Evolutionary conservation across 2,888 invertebrate species (phyloP).

Genomic region (Thymelicus lineola): DNA sequence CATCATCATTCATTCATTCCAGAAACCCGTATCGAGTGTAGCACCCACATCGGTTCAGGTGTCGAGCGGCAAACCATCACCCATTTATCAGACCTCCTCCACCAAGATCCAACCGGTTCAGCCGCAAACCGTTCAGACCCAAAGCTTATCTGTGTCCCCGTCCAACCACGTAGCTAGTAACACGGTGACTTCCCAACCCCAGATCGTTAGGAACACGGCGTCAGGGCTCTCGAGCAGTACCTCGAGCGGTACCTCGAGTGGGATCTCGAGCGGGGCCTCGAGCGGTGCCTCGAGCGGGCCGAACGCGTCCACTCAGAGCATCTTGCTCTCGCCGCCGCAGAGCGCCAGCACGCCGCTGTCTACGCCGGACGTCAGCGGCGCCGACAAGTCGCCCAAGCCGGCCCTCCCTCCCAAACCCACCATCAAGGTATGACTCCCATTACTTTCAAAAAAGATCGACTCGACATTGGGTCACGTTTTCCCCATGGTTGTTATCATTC

Average conservation of each 20-base stretch:
- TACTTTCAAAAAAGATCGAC: too few species aligned
- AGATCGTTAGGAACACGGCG: slow-evolving; percentile 81
- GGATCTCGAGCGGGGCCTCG: slow-evolving; percentile 61
- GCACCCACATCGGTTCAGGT: slow-evolving; percentile 91
- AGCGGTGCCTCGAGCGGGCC: slow-evolving; percentile 74
- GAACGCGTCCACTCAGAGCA: slow-evolving; percentile 74
- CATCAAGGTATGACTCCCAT: slow-evolving; percentile 80
- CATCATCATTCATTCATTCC: slow-evolving; percentile 82
- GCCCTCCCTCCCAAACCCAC: slow-evolving; percentile 94
- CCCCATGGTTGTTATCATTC: too few species aligned
- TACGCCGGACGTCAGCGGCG: slow-evolving; percentile 80
- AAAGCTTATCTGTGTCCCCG: slow-evolving; percentile 66
- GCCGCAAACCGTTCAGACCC: slow-evolving; percentile 88
- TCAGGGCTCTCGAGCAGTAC: slow-evolving; percentile 79
- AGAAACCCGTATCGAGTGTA: slow-evolving; percentile 95
- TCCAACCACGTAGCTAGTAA: slow-evolving; percentile 79
- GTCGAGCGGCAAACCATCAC: slow-evolving; percentile 88
- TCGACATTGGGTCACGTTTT: too few species aligned
- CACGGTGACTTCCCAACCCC: slow-evolving; percentile 77
- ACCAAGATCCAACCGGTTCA: slow-evolving; percentile 93
- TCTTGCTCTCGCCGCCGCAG: slow-evolving; percentile 85
- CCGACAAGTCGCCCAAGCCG: slow-evolving; percentile 88
- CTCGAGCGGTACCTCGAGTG: slow-evolving; percentile 70
- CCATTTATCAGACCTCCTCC: slow-evolving; percentile 92
- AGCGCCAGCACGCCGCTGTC: slow-evolving; percentile 86